Evolutionary conservation across 1,140 invertebrate genomes (phyloP).

Genomic region (Brachionus calyciflorus): DNA sequence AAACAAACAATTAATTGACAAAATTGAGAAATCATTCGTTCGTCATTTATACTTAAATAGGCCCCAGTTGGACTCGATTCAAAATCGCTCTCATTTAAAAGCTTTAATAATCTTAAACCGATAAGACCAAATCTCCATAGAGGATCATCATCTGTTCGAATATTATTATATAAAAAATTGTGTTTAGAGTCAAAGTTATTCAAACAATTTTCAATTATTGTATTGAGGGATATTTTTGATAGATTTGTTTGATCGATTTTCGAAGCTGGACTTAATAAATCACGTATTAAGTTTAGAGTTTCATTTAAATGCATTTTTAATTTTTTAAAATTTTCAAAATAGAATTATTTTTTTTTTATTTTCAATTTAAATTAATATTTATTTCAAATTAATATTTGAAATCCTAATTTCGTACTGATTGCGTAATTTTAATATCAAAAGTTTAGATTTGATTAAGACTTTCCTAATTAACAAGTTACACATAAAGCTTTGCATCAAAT

Average conservation of each 20-base stretch:
- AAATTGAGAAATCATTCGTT: conserved; percentile 55
- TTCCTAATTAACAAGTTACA: too few relatives aligned
- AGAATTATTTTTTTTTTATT: background rate
- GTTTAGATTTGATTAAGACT: too few relatives aligned
- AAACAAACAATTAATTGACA: conserved; percentile 67
- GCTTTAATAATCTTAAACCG: background rate
- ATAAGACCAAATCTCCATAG: conserved; percentile 8
- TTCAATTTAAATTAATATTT: too few relatives aligned
- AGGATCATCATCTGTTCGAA: conserved; percentile 11
- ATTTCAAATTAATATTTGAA: too few relatives aligned
- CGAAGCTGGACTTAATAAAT: background rate
- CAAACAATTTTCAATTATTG: conserved; percentile 16
- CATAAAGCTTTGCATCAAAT: too few relatives aligned
- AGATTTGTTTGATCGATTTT: conserved; percentile 7
- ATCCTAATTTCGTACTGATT: too few relatives aligned
- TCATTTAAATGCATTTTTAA: conserved; percentile 8
- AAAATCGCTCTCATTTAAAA: conserved; percentile 10
- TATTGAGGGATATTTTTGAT: background rate
- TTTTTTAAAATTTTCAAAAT: too few relatives aligned
- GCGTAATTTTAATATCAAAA: too few relatives aligned
- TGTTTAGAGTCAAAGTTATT: background rate
- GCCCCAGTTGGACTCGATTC: background rate
- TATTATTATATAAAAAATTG: background rate
- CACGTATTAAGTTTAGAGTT: background rate
- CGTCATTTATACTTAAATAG: conserved; percentile 56